Evolutionary conservation across 2,888 invertebrate genomes (phyloP).

Genomic region (Scaptomyza caliginosa): DNA sequence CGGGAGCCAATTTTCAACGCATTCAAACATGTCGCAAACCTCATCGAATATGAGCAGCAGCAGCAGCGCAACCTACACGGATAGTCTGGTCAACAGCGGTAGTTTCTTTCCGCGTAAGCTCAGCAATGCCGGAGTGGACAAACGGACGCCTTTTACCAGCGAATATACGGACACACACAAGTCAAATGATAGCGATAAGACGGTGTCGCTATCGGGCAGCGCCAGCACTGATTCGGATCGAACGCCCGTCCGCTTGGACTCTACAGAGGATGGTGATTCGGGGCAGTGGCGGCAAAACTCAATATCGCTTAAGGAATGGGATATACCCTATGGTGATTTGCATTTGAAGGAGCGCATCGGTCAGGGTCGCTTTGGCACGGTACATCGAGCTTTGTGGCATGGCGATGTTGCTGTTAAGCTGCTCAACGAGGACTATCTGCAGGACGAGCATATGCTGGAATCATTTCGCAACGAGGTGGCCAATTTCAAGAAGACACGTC

Average conservation of each 20-base stretch:
- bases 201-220: conserved; percentile 89
- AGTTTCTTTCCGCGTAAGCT: conserved; percentile 85
- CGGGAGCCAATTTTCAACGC: conserved; percentile 59
- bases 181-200: conserved; percentile 88
- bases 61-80: conserved; percentile 52
- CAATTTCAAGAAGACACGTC: conserved; percentile 98
- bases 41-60: conserved; percentile 45
- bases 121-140: conserved; percentile 81
- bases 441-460: conserved; percentile 94
- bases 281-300: conserved; percentile 92
- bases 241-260: conserved; percentile 90
- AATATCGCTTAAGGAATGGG: conserved; percentile 97
- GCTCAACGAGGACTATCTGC: conserved; percentile 95
- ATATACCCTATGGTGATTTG: conserved; percentile 98
- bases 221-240: conserved; percentile 93
- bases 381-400: conserved; percentile 98
- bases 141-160: conserved; percentile 78
- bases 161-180: conserved; percentile 85
- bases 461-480: conserved; percentile 98
- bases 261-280: conserved; percentile 91
- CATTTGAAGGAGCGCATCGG: conserved; percentile 94
- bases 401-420: conserved; percentile 99
- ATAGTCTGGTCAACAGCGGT: conserved; percentile 64
- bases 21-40: conserved; percentile 45
- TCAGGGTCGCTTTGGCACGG: conserved; percentile 96